Base-by-base conservation (phyloP, 2,888 invertebrate species). In the Apeira syringaria region DNA sequence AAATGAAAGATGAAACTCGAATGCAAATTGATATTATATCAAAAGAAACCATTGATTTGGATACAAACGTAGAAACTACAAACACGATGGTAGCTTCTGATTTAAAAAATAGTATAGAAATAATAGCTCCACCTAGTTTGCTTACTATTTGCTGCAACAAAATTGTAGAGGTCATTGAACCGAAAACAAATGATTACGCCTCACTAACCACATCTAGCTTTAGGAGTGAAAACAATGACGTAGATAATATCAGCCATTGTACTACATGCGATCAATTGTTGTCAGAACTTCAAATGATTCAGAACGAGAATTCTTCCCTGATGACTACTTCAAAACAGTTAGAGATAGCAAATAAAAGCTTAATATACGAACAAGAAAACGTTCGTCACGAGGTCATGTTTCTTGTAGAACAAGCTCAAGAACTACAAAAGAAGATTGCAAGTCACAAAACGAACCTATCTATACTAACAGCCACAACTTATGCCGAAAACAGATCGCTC, bases 381-480 rank as follows among this genome's bases (percentile, higher is more conserved):
- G 57, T 73, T 15, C 70, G 70, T 15, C 56, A 59, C 20, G 88
- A 88, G 70, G 59, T 88, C 31, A 54, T 66, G 30, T 62, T 69
- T 28, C 71, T 89, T 18, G 25, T 81, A 33, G 74, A 76, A 59
- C 70, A 74, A 36, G 66, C 76, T 1, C 56, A 64, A 25, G 83
- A 86, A 38, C 66, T 89, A 42, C 79, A 86, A 56, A 89, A 83
- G 52, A 86, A 73, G 73, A 64, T 87, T 40, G 36, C 63, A 1
- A 83, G 73, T 50, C 89, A 89, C 54, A 80, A 69, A 68, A 86
- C 86, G 1, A 80, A 80, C 57, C 50, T 89, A 3, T 82, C 81
- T 2, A 88, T 85, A 17, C 65, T 88, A 50, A 84, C 84, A 18
- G 87, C 89, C 17, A 89, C 86, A 10, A 82, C 85, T 1, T 82